A percentile compares a stretch with the other conserved stretches of the same genome.
Conservation (phyloP, 1,140 invertebrate genomes). For the Saccostrea cuccullata region DNA sequence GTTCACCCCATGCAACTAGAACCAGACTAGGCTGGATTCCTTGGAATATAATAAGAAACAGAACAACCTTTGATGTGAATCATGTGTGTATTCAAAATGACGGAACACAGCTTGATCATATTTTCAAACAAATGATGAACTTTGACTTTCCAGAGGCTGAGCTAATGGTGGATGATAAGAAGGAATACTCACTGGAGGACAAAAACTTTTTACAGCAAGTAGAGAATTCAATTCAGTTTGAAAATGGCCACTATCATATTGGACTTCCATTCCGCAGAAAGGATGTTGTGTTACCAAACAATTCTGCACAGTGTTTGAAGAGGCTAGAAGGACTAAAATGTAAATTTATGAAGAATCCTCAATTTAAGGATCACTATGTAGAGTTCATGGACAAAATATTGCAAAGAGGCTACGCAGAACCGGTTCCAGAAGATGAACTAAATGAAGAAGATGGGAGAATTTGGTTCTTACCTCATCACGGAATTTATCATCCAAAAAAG, state of each 20-base stretch:
- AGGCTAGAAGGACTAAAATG: conserved; percentile 30
- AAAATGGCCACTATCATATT: conserved; percentile 33
- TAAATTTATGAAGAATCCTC: conserved; percentile 40
- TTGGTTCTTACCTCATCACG: conserved; percentile 63
- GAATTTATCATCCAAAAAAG: conserved; percentile 57
- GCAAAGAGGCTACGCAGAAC: conserved; percentile 53
- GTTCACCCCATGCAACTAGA: conserved; percentile 51
- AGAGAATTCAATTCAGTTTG: conserved; percentile 38
- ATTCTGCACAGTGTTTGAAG: neutral
- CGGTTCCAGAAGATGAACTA: conserved; percentile 29
- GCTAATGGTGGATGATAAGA: conserved; percentile 41
- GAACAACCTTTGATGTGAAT: conserved; percentile 37
- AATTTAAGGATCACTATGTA: conserved; percentile 50
- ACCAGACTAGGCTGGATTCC: conserved; percentile 52
- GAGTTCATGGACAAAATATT: conserved; percentile 50
- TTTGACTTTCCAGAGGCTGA: conserved; percentile 47
- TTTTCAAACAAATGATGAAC: conserved; percentile 47
- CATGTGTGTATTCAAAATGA: neutral
- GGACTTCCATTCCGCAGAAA: conserved; percentile 41
- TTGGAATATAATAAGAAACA: conserved; percentile 50
- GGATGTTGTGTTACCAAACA: conserved; percentile 39
- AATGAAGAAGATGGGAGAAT: conserved; percentile 29
- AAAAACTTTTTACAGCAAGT: conserved; percentile 43
- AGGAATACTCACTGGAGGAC: conserved; percentile 43
- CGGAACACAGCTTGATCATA: conserved; percentile 21